A percentile compares a stretch with the other conserved stretches of the same genome.
Conservation (phyloP, 2,888 invertebrate species). For the Aphidius colemani region DNA sequence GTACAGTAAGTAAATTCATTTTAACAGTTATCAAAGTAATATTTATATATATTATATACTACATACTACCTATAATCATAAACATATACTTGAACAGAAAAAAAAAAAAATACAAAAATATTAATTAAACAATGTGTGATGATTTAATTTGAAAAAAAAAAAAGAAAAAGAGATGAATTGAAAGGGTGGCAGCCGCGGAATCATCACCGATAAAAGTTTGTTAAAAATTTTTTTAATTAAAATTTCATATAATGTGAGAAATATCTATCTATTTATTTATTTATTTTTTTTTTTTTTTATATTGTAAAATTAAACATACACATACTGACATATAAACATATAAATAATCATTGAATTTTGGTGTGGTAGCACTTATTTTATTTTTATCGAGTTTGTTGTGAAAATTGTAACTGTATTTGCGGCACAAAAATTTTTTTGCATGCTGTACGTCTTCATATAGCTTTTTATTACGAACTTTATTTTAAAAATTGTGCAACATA, state of each 20-base stretch:
- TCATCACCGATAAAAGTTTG: too few relatives aligned
- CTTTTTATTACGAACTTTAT: slow-evolving; percentile 15
- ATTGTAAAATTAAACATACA: too few relatives aligned
- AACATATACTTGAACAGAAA: too few relatives aligned
- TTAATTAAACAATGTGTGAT: too few relatives aligned
- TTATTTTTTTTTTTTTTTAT: slow-evolving; percentile 37
- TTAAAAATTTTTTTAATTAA: neutral
- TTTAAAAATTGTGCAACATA: too few relatives aligned
- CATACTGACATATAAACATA: too few relatives aligned
- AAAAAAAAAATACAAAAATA: too few relatives aligned
- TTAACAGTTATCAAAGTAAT: slow-evolving; percentile 37
- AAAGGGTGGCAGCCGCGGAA: too few relatives aligned
- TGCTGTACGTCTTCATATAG: slow-evolving; percentile 44
- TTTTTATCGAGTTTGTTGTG: slow-evolving; percentile 43
- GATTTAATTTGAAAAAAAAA: too few relatives aligned
- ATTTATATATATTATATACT: neutral
- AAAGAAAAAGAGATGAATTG: too few relatives aligned
- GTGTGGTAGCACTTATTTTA: slow-evolving; percentile 50
- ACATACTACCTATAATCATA: too few relatives aligned
- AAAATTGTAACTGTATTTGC: slow-evolving; percentile 45
- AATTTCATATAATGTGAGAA: neutral
- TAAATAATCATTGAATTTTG: slow-evolving; percentile 34
- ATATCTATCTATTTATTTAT: slow-evolving; percentile 15
- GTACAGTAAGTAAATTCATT: slow-evolving; percentile 57
- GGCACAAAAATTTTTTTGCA: slow-evolving; percentile 46